phyloP scores from a whole-genome alignment of 2,113 vertebrate genomes.

The Notarius quadriscutis region DNA sequence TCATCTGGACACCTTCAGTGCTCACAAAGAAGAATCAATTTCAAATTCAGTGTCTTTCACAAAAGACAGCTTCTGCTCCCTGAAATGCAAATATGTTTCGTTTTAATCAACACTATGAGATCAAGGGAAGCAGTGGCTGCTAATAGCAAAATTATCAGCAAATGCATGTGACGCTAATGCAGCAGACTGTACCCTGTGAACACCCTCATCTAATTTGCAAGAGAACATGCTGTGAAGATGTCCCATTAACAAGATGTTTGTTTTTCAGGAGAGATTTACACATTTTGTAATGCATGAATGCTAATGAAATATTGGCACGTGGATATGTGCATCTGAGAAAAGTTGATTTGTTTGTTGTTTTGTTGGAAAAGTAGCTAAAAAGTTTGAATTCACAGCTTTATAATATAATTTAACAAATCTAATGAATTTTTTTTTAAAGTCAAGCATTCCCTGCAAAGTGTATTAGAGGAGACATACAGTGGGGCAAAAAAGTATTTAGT shows the following conservation, averaged over 20 bases:
- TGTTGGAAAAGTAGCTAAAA: neutral
- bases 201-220: constrained; percentile 35
- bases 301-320: constrained; percentile 10
- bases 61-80: constrained; percentile 36
- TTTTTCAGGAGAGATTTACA: constrained; percentile 11
- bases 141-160: constrained; percentile 62
- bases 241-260: constrained; percentile 11
- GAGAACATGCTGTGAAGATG: constrained; percentile 55
- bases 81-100: constrained; percentile 24
- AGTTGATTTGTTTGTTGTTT: neutral
- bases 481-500: no score
- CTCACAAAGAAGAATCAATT: neutral
- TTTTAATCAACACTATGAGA: constrained; percentile 32
- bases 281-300: constrained; percentile 26
- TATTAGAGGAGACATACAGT: no score
- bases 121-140: constrained; percentile 46
- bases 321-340: neutral
- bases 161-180: constrained; percentile 41
- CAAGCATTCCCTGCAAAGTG: neutral
- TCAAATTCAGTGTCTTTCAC: constrained; percentile 1
- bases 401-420: neutral
- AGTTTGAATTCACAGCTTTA: neutral
- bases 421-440: neutral
- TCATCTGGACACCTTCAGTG: neutral
- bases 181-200: constrained; percentile 47